Conservation (phyloP, 1,140 invertebrate genomes). For the Ericerus pela region DNA sequence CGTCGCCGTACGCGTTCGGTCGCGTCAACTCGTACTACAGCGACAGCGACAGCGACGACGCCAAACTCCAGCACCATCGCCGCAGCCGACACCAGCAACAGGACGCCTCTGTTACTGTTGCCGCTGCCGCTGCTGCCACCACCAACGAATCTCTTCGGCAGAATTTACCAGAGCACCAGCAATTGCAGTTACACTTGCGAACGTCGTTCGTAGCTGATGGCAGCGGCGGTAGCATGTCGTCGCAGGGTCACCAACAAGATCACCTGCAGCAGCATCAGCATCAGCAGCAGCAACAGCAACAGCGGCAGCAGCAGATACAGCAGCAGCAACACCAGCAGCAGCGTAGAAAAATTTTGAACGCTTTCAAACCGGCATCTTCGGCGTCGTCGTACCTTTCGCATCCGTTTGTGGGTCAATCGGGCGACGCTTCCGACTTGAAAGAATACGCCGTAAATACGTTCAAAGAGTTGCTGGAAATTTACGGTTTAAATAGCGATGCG, state of each 20-base stretch:
- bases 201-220: too few relatives aligned
- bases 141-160: too few relatives aligned
- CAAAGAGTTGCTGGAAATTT: conserved; percentile 42
- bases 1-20: background rate
- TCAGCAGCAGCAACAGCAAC: conserved; percentile 13
- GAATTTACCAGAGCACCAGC: too few relatives aligned
- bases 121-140: conserved; percentile 4
- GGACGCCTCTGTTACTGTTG: conserved; percentile 1
- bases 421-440: conserved; percentile 33
- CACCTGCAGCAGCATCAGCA: too few relatives aligned
- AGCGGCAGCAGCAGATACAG: conserved; percentile 18
- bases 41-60: conserved; percentile 19
- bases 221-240: too few relatives aligned
- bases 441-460: conserved; percentile 43
- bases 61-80: background rate
- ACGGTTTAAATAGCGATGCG: conserved; percentile 32
- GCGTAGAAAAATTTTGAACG: background rate
- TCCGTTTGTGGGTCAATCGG: conserved; percentile 21
- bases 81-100: conserved; percentile 5
- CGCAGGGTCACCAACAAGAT: too few relatives aligned
- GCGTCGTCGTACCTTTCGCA: conserved; percentile 19
- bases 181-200: too few relatives aligned
- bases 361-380: background rate
- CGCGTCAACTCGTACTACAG: conserved; percentile 15
- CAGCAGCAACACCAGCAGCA: background rate